Conservation (phyloP, 2,797 vertebrate species). For the Streptopelia turtur region DNA sequence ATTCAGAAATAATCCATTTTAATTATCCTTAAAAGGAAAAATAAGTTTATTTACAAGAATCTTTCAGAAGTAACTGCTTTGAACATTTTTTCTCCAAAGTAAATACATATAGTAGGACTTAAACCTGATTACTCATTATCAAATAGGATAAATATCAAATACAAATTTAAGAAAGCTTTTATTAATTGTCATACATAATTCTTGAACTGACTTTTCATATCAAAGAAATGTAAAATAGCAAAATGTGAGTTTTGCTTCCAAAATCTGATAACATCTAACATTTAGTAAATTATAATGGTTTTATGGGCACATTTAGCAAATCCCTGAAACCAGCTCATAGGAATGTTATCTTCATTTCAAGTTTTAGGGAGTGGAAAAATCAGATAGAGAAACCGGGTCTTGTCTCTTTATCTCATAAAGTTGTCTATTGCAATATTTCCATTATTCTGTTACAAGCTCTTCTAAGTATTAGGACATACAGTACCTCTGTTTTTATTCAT, state of each 20-base stretch:
- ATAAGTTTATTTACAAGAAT: background rate
- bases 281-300: background rate
- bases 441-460: background rate
- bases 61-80: background rate
- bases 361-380: background rate
- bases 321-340: background rate
- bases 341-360: background rate
- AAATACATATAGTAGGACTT: background rate
- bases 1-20: constrained; percentile 40
- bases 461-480: background rate
- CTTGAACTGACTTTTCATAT: background rate
- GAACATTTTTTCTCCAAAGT: background rate
- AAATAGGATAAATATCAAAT: background rate
- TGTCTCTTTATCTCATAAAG: background rate
- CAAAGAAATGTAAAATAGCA: background rate
- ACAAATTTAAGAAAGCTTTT: background rate
- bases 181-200: background rate
- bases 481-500: background rate
- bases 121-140: background rate
- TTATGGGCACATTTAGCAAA: background rate
- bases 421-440: background rate
- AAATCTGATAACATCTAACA: background rate
- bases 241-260: background rate
- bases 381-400: background rate
- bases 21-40: constrained; percentile 43